These are phyloP conservation scores for Noctua janthe DNA, from an alignment of 2,888 invertebrate genomes.

Conservation along the genomic window DNA sequence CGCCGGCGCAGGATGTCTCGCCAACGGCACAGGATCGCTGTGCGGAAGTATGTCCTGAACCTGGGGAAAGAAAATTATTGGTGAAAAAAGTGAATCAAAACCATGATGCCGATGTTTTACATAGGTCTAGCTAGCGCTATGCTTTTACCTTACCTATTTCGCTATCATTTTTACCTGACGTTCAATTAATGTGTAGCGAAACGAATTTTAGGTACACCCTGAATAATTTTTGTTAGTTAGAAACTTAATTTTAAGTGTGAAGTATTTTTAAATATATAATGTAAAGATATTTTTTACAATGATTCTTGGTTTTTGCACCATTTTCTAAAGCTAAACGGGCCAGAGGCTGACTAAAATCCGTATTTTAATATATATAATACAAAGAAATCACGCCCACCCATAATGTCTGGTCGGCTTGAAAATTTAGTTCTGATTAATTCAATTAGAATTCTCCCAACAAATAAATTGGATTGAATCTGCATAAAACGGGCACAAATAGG, in stretches of 20 bases:
- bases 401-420: not conserved
- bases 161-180: too few relatives aligned
- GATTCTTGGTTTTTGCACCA: not conserved
- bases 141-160: not conserved
- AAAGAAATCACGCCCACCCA: not conserved
- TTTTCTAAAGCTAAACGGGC: not conserved
- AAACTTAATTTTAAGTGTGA: not conserved
- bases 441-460: not conserved
- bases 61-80: conserved; percentile 77
- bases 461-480: conserved; percentile 21
- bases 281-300: not conserved
- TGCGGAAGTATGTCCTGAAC: conserved; percentile 93
- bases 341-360: not conserved
- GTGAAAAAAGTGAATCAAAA: not conserved
- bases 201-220: not conserved
- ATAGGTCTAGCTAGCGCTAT: not conserved
- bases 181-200: not conserved
- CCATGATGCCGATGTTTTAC: not conserved
- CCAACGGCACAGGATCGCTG: conserved; percentile 92
- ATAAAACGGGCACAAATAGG: conserved; percentile 4
- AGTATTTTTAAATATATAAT: not conserved
- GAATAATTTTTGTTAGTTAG: not conserved
- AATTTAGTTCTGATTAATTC: not conserved
- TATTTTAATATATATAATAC: not conserved
- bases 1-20: conserved; percentile 82